Percentiles rank a stretch among this genome's conserved stretches.
phyloP scores from a whole-genome alignment of 2,888 invertebrate genomes.

The Listrodromus nycthemerus region DNA sequence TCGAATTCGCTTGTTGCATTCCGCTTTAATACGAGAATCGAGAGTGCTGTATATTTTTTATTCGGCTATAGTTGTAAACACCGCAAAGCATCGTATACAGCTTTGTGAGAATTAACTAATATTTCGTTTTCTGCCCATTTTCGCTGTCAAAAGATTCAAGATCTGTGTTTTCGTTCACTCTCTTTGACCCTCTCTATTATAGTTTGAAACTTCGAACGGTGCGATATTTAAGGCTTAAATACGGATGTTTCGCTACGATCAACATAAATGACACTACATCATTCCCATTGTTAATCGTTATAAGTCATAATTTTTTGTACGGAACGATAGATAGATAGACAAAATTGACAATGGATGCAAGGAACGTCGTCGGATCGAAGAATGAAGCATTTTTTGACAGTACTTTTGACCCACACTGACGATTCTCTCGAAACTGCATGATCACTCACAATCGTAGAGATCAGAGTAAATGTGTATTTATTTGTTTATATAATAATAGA shows the following conservation, averaged over 20 bases:
- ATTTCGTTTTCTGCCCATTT: constrained; percentile 13
- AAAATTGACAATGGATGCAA: constrained; percentile 17
- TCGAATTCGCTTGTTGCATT: constrained; percentile 2
- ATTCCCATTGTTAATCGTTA: constrained; percentile 61
- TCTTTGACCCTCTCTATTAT: constrained; percentile 18
- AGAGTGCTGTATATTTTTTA: constrained; percentile 36
- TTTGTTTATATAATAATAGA: constrained; percentile 47
- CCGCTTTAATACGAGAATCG: not conserved
- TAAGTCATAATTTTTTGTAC: constrained; percentile 61
- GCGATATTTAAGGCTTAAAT: constrained; percentile 14
- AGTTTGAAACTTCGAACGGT: not conserved
- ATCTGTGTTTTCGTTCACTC: not conserved
- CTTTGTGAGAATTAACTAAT: constrained; percentile 42
- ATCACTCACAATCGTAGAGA: constrained; percentile 43
- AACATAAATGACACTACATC: constrained; percentile 36
- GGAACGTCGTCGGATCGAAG: constrained; percentile 19
- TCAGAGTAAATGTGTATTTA: constrained; percentile 58
- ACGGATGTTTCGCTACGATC: constrained; percentile 18
- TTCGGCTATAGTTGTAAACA: constrained; percentile 55
- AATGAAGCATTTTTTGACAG: constrained; percentile 41
- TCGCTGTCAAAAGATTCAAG: not conserved
- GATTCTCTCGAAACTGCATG: constrained; percentile 38
- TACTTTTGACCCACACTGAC: constrained; percentile 20
- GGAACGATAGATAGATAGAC: constrained; percentile 53
- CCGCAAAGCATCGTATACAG: constrained; percentile 50